phyloP scores from a whole-genome alignment of 2,113 vertebrate species.

The Nothocercus julius region DNA sequence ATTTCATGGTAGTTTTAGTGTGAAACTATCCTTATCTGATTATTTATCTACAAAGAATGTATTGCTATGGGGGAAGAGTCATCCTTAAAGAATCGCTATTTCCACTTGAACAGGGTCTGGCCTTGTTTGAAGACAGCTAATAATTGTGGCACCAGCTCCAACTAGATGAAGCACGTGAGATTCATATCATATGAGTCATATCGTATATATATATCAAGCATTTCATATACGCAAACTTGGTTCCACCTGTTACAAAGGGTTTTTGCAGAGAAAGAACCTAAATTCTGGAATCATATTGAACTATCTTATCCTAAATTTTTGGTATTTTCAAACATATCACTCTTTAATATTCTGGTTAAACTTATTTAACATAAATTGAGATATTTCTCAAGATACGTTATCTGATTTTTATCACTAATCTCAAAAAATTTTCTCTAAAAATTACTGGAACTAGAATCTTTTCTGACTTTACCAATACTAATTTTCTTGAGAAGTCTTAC shows the following conservation, averaged over 20 bases:
- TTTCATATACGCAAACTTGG: background rate
- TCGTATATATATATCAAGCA: background rate
- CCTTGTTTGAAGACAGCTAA: background rate
- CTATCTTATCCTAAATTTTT: background rate
- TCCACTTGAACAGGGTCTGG: background rate
- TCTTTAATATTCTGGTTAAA: background rate
- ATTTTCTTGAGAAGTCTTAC: background rate
- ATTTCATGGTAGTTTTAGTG: slow-evolving; percentile 26
- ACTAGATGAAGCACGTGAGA: background rate
- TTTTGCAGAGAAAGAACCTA: background rate
- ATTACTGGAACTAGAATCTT: background rate
- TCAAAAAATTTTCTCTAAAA: background rate
- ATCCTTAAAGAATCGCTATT: slow-evolving; percentile 10
- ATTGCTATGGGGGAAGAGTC: background rate
- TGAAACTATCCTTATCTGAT: background rate
- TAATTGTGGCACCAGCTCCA: background rate
- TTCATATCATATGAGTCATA: too few species aligned
- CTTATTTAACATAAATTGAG: background rate
- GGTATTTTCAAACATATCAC: background rate
- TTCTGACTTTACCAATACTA: background rate
- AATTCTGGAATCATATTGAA: background rate
- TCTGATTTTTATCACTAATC: background rate
- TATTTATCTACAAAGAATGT: background rate
- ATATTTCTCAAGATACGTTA: background rate
- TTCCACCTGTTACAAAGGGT: background rate